Evolutionary conservation across 1,140 invertebrate genomes (phyloP), one percentile per base, ranked within the genome.

Genomic region (Scylla paramamosain): DNA sequence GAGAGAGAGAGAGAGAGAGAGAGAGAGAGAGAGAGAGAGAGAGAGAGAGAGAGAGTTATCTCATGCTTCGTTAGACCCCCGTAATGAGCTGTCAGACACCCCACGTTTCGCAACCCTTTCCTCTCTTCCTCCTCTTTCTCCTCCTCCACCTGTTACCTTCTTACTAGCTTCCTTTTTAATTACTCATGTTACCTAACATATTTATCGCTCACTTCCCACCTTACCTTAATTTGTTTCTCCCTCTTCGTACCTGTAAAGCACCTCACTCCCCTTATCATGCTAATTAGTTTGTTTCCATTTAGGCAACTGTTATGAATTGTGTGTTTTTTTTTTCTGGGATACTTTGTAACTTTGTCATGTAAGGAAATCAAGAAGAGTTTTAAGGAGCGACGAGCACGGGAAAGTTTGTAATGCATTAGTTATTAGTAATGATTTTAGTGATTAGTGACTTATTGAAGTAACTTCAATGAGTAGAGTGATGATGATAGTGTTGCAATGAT

Each of bases 1-100:
- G 59, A 67, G 59, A 67, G 59, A 67, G 59, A 67, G 59, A 67
- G 59, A 67, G 59, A 67, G 59, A 67, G 59, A 67, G 59, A 67
- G 59, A 67, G 59, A 67, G 59, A 67, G 59, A 67, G 59, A 67
- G 59, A 67, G 59, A 67, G 59, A 67, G 59, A 67, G 59, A 67
- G 59, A 67, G 59, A 67, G 59, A 67, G 59, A 67, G 59, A 67
- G 59, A 14, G 59, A 67, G 59, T 67, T 67, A 67, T 67, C 59
- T 67, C 59, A 67, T 67, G 20, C 59, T 25, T 67, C 59, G 59
- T 67, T 67, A 67, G 8, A 16, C 59, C 59, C 7, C 59, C 20
- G 59, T 67, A 67, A 67, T 67, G 59, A 67, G 59, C 59, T 67
- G 59, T 67, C 59, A 67, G 7, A 25, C 10, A 67, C 59, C 59